Conservation (phyloP, 2,888 invertebrate genomes). For the Zonitis immaculata region DNA sequence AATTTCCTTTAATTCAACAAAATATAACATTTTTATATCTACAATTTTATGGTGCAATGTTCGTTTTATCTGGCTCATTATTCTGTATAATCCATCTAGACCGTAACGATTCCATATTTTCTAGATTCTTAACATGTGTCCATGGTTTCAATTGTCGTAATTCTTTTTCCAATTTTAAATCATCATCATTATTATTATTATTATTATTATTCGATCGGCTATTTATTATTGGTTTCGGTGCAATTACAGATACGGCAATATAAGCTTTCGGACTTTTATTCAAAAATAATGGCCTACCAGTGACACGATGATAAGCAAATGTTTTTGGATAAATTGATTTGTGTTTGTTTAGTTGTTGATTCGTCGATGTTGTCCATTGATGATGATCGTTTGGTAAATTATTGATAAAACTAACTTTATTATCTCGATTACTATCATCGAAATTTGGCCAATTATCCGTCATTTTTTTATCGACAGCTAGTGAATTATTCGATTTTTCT, state of each 20-base stretch:
- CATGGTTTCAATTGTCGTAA: conserved; percentile 46
- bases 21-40: conserved; percentile 3
- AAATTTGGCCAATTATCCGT: conserved; percentile 18
- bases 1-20: not conserved
- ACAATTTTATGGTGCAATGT: conserved; percentile 9
- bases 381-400: conserved; percentile 21
- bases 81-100: conserved; percentile 40
- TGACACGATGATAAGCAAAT: conserved; percentile 48
- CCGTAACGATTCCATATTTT: conserved; percentile 41
- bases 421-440: conserved; percentile 17
- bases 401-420: conserved; percentile 22
- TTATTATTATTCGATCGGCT: conserved; percentile 22
- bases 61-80: conserved; percentile 19
- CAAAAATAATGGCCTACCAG: conserved; percentile 40
- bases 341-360: conserved; percentile 14
- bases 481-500: not conserved
- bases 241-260: conserved; percentile 47
- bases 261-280: conserved; percentile 47
- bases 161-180: conserved; percentile 42
- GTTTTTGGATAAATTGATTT: conserved; percentile 40
- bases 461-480: conserved; percentile 9
- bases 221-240: conserved; percentile 39
- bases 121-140: conserved; percentile 42
- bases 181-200: too few species aligned
- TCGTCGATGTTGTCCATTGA: conserved; percentile 15